phyloP scores from a whole-genome alignment of 2,888 invertebrate genomes.

The Orthosia incerta region DNA sequence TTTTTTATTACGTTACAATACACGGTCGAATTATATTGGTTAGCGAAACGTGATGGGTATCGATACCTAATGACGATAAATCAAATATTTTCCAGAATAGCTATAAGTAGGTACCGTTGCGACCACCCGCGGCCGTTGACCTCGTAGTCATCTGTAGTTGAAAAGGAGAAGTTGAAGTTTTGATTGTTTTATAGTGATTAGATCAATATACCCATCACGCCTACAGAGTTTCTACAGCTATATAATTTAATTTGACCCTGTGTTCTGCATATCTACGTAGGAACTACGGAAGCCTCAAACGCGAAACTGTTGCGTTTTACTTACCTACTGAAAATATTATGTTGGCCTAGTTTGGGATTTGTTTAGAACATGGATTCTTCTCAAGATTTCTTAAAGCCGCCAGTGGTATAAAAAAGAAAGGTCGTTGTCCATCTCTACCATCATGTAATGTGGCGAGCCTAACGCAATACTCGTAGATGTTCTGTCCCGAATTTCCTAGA shows the following conservation, averaged over 20 bases:
- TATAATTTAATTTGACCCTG: slow-evolving; percentile 1
- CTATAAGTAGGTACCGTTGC: not conserved
- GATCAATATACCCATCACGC: not conserved
- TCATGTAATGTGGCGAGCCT: too few species aligned
- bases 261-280: not conserved
- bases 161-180: not conserved
- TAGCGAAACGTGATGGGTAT: not conserved
- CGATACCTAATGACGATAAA: not conserved
- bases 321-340: not conserved
- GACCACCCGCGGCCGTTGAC: not conserved
- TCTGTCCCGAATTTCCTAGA: too few species aligned
- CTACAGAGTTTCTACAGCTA: not conserved
- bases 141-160: slow-evolving; percentile 2
- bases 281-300: not conserved
- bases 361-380: not conserved
- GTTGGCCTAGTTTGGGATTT: not conserved
- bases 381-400: not conserved
- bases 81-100: not conserved
- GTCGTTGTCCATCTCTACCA: too few species aligned
- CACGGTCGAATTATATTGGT: too few species aligned
- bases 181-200: not conserved
- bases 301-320: not conserved
- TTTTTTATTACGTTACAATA: too few species aligned
- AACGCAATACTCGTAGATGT: too few species aligned
- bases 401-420: too few species aligned